Evolutionary conservation across 1,140 invertebrate species (phyloP).

Genomic region (Myzus persicae): DNA sequence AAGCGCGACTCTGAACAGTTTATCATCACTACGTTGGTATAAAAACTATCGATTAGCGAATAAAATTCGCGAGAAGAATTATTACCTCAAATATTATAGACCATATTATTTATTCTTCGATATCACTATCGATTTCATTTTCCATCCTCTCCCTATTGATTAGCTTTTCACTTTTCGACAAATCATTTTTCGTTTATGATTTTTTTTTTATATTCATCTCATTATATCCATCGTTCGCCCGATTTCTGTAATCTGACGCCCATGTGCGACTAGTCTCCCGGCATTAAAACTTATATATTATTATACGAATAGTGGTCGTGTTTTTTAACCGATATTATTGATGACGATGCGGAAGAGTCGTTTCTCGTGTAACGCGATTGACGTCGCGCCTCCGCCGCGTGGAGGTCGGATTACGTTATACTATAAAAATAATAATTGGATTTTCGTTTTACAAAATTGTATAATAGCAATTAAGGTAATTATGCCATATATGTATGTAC

Average conservation of each 20-base stretch:
- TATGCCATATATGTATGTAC: background rate
- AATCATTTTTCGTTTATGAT: background rate
- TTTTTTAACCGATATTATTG: background rate
- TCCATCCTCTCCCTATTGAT: background rate
- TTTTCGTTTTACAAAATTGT: background rate
- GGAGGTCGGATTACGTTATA: background rate
- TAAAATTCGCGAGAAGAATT: background rate
- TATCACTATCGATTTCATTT: background rate
- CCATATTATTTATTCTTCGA: background rate
- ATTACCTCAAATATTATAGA: background rate
- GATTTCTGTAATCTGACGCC: background rate
- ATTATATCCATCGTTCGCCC: background rate
- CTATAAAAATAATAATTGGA: background rate
- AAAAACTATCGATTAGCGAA: background rate
- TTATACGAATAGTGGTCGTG: background rate
- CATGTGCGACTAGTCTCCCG: background rate
- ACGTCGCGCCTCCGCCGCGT: background rate
- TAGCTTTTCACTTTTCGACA: background rate
- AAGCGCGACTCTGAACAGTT: background rate
- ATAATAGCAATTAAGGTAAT: background rate
- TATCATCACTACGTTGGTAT: no score
- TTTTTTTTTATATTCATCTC: background rate
- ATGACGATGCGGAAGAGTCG: background rate
- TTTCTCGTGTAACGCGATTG: background rate
- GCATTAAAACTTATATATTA: background rate